A percentile compares a stretch with the other conserved stretches of the same genome.
Conservation (phyloP, 2,113 vertebrate species). For the Lasiurus borealis region DNA sequence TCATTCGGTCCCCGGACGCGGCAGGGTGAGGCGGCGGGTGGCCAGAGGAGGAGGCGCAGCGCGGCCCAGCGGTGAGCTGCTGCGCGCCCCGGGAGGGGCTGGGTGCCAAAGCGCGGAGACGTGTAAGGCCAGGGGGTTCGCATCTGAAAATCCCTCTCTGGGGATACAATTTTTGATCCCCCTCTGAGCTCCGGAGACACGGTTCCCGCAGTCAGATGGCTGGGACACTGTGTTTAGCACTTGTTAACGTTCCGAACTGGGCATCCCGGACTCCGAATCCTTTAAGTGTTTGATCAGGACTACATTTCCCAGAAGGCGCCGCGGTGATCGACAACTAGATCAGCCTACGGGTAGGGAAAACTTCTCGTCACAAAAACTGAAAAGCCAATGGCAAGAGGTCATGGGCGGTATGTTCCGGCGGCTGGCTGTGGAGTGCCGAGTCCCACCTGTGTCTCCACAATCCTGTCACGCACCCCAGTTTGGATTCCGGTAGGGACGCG, state of each 20-base stretch:
- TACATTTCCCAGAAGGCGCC: constrained; percentile 58
- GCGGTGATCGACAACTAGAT: background rate
- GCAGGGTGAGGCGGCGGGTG: accelerated
- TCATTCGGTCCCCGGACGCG: background rate
- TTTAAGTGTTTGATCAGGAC: background rate
- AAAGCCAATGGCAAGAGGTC: background rate
- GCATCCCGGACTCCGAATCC: accelerated
- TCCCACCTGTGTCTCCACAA: constrained; percentile 23
- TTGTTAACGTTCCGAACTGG: background rate
- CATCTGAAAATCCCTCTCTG: background rate
- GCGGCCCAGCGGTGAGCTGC: too few species aligned
- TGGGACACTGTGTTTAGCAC: background rate
- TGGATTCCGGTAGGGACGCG: background rate
- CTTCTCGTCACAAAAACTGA: background rate
- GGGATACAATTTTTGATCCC: background rate
- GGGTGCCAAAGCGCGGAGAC: background rate
- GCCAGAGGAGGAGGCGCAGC: background rate
- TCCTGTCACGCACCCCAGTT: background rate
- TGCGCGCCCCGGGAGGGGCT: too few species aligned
- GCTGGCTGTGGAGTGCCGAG: accelerated
- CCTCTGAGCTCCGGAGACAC: background rate
- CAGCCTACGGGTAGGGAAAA: background rate
- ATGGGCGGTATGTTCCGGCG: constrained; percentile 21
- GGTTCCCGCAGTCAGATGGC: too few species aligned
- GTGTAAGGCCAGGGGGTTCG: background rate